These are phyloP conservation scores for Hiodon alosoides DNA, from an alignment of 2,113 vertebrate species.

Conservation along the genomic window DNA sequence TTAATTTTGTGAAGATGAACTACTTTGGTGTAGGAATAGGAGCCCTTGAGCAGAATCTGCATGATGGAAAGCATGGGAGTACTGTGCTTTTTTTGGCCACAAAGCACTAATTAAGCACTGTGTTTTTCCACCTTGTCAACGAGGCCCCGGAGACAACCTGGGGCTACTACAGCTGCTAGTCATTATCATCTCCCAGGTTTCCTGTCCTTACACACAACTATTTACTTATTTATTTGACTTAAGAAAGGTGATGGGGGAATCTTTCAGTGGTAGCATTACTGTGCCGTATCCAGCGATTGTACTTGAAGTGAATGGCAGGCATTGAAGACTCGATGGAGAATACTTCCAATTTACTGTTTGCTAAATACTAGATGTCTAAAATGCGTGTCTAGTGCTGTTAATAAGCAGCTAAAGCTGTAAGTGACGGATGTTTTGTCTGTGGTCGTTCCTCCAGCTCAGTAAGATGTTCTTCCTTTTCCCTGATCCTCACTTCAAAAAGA, in stretches of 20 bases:
- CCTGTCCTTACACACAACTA: constrained; percentile 26
- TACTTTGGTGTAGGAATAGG: not conserved
- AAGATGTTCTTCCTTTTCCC: constrained; percentile 82
- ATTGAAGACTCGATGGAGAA: too few species aligned
- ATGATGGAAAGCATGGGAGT: constrained; percentile 3
- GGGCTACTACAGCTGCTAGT: constrained; percentile 38
- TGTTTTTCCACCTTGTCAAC: constrained; percentile 37
- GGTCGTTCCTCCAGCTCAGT: constrained; percentile 48
- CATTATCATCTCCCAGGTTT: constrained; percentile 43
- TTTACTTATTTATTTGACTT: not conserved
- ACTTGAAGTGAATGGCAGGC: too few species aligned
- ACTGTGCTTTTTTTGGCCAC: not conserved
- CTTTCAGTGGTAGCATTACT: too few species aligned
- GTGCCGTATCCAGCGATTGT: too few species aligned
- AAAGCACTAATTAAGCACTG: constrained; percentile 19
- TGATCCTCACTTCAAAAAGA: constrained; percentile 91
- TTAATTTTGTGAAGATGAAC: constrained; percentile 1
- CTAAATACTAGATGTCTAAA: too few species aligned
- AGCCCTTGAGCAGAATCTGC: constrained; percentile 5
- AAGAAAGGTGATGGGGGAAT: too few species aligned
- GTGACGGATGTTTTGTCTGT: constrained; percentile 11
- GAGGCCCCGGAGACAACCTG: constrained; percentile 28
- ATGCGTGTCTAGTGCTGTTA: not conserved
- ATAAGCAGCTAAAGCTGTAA: not conserved
- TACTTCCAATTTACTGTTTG: too few species aligned